Evolutionary conservation across 2,888 invertebrate species (phyloP), one percentile per base, ranked within the genome.

Genomic region (Cantharis lateralis): DNA sequence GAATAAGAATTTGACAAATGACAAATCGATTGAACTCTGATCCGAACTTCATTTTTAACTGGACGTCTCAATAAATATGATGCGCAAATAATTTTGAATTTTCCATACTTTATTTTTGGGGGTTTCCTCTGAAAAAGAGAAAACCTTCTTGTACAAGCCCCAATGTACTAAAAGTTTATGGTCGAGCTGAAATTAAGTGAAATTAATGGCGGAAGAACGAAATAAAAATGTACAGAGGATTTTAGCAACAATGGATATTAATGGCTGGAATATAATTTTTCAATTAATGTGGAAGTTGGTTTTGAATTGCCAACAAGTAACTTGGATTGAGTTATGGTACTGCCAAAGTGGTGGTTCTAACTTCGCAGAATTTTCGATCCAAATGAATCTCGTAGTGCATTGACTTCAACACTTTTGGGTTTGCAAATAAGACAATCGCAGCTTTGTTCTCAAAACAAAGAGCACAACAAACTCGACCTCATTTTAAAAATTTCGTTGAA

Each of bases 401-500:
- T 48, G 48, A 48, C 48, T 48, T n/a, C n/a, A 48, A 48, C 48
- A 48, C n/a, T 48, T 48, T 48, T 48, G 48, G 48, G 48, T 48
- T 48, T 48, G 48, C 48, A 48, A 48, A 48, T 48, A 48, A 48
- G 48, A 48, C 48, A 48, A 48, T 48, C 48, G 48, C n/a, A 48
- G 48, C 48, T 48, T 48, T 48, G 48, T 48, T 48, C 48, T n/a
- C 48, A 48, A 48, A 48, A 48, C 48, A 48, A 48, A 48, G 48
- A 48, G 48, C 48, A 48, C 48, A 48, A 48, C 48, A 48, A 48
- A 18, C 20, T 15, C 69, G 69, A 70, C 69, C 71, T 63, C 71
- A 62, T 71, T 71, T 62, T 28, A 15, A 26, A 71, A 63, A 71
- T 62, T 71, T 62, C 71, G 71, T 71, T 71, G 62, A 71, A 62